Evolutionary conservation across 2,113 vertebrate species (phyloP).

Genomic region (Manacus vitellinus): DNA sequence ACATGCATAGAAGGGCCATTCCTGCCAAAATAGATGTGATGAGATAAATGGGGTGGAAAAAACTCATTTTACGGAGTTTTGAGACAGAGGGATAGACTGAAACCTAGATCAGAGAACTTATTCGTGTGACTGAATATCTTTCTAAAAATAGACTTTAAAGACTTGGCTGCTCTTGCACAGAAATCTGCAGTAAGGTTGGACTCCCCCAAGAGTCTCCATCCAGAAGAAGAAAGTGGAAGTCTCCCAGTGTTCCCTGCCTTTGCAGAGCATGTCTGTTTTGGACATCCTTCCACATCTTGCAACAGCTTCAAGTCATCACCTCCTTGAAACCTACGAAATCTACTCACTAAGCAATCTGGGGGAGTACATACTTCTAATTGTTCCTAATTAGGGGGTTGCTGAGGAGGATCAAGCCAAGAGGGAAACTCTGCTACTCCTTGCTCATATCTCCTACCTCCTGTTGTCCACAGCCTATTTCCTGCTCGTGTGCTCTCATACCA

Average conservation of each 20-base stretch:
- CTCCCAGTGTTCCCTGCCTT: background rate
- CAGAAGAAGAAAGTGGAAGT: background rate
- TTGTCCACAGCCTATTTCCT: background rate
- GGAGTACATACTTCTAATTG: background rate
- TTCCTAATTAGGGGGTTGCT: background rate
- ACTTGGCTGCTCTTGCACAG: background rate
- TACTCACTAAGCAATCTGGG: background rate
- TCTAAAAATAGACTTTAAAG: constrained; percentile 2
- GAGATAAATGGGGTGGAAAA: constrained; percentile 37
- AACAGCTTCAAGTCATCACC: background rate
- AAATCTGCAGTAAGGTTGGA: background rate
- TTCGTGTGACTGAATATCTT: background rate
- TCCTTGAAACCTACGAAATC: background rate
- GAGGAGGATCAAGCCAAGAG: background rate
- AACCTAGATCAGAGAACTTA: constrained; percentile 15
- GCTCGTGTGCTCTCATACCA: background rate
- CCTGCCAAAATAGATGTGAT: background rate
- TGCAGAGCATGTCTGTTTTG: background rate
- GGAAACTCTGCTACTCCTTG: background rate
- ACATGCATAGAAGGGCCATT: background rate
- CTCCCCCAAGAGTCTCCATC: background rate
- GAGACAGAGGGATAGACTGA: background rate
- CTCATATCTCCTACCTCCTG: background rate
- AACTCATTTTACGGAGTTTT: background rate
- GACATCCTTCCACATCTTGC: background rate